phyloP scores from a whole-genome alignment of 2,888 invertebrate genomes.

The Elegia similella region DNA sequence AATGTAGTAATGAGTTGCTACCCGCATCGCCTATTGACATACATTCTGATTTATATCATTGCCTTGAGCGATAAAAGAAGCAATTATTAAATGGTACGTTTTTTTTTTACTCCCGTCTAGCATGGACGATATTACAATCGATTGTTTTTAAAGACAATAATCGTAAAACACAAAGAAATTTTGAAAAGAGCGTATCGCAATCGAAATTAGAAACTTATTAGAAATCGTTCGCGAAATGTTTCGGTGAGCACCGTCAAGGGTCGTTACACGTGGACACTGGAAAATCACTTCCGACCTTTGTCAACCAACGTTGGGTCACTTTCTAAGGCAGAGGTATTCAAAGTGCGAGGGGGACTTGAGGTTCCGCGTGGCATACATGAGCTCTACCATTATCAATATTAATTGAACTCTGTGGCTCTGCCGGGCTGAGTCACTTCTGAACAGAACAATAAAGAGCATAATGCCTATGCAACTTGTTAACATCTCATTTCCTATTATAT shows the following conservation, averaged over 20 bases:
- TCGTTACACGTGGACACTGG: constrained; percentile 58
- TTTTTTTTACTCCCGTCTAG: no score
- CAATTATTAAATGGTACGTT: no score
- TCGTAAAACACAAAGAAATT: constrained; percentile 7
- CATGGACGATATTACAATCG: background rate
- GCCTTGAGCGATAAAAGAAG: no score
- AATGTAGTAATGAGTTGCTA: no score
- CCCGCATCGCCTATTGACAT: no score
- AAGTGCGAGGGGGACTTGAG: background rate
- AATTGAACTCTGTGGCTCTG: no score
- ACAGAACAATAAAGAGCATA: no score
- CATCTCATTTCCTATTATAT: no score
- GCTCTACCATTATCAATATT: background rate
- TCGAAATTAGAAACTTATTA: constrained; percentile 27
- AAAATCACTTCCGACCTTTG: constrained; percentile 77
- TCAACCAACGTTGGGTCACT: constrained; percentile 57
- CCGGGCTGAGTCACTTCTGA: no score
- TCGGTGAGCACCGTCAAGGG: constrained; percentile 56
- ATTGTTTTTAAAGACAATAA: background rate
- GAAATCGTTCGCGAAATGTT: constrained; percentile 41
- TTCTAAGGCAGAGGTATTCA: constrained; percentile 53
- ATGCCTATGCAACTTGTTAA: no score
- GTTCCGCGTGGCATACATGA: no score
- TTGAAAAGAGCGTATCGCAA: constrained; percentile 14
- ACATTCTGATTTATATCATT: no score